Evolutionary conservation across 2,113 vertebrate genomes (phyloP).

Genomic region (Cheirogaleus medius): DNA sequence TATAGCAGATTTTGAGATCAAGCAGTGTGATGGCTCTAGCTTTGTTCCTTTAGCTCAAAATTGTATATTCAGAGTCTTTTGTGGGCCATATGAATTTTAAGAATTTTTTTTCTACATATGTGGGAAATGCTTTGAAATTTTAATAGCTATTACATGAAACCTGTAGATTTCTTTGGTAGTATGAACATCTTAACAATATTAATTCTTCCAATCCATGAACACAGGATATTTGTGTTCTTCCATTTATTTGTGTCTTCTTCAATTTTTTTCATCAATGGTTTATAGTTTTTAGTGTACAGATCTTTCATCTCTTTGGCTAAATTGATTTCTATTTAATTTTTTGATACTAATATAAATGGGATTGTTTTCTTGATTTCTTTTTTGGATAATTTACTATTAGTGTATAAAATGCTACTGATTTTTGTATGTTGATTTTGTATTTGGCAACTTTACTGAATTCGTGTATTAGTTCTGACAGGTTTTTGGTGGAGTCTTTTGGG

Average conservation of each 20-base stretch:
- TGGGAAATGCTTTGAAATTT: neutral
- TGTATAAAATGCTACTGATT: neutral
- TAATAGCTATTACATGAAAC: neutral
- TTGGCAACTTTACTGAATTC: neutral
- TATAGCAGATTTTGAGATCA: neutral
- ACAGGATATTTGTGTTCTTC: neutral
- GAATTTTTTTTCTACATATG: neutral
- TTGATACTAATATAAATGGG: neutral
- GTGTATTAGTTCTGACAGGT: neutral
- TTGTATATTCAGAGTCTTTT: neutral
- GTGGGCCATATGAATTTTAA: neutral
- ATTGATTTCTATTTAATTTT: neutral
- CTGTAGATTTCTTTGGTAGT: neutral
- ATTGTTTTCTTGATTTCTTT: neutral
- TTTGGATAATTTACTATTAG: neutral
- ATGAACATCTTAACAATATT: neutral
- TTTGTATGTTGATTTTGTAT: neutral
- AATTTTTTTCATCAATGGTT: neutral
- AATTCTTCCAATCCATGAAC: neutral
- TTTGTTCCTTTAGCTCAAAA: neutral
- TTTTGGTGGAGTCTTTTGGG: neutral
- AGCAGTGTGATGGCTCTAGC: neutral
- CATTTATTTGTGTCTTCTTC: neutral
- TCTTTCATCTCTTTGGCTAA: neutral
- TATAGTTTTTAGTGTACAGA: neutral